phyloP scores from a whole-genome alignment of 1,140 invertebrate species.

The Sminthurinus signatus region DNA sequence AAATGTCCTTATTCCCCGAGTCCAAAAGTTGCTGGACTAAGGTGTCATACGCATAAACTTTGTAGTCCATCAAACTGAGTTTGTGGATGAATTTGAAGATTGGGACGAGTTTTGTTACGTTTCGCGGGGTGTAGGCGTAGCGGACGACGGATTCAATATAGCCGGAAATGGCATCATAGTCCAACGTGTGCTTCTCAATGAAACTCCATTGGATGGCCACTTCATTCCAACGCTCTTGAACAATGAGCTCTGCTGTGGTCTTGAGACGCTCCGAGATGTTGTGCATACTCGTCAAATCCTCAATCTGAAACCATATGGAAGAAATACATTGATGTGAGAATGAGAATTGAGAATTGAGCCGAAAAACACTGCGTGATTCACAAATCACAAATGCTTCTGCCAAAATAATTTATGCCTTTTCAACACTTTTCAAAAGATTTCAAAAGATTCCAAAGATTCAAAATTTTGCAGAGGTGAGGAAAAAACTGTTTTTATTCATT shows the following conservation, averaged over 20 bases:
- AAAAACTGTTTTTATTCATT: too few relatives aligned
- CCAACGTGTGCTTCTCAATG: neutral
- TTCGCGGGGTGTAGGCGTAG: neutral
- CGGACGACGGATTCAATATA: neutral
- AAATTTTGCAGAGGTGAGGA: too few relatives aligned
- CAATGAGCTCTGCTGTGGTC: neutral
- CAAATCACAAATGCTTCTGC: too few relatives aligned
- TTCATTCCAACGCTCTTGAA: neutral
- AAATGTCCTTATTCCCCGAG: neutral
- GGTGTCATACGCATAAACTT: conserved; percentile 2
- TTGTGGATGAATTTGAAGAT: conserved; percentile 9
- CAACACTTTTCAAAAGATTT: too few relatives aligned
- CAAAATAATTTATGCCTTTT: too few relatives aligned
- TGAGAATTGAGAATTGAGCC: too few relatives aligned
- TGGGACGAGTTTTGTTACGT: neutral
- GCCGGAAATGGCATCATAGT: neutral
- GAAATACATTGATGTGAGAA: neutral
- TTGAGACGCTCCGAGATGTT: neutral
- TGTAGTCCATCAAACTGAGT: neutral
- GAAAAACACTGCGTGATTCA: too few relatives aligned
- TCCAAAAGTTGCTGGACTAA: neutral
- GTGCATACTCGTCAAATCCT: neutral
- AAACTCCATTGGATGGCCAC: neutral
- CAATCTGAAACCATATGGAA: neutral
- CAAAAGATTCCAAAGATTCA: too few relatives aligned